Evolutionary conservation across 2,888 invertebrate species (phyloP), one percentile per base, ranked within the genome.

Genomic region (Drosophila histrio): DNA sequence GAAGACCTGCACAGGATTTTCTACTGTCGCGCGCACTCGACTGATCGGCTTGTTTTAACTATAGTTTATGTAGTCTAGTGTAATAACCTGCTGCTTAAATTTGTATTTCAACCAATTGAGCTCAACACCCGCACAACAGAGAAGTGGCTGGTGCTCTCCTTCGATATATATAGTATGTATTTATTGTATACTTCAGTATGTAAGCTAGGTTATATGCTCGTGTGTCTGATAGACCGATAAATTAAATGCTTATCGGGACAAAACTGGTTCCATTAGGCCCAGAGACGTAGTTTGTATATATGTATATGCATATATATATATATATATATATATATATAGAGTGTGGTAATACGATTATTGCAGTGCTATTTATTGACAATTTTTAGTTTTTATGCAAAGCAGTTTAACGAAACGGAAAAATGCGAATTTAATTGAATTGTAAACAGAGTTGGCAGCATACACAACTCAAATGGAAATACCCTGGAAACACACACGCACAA

Each of bases 231-330:
- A 65, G 77, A 62, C 56, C 80, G 74, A 84, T 81, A 87, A 87
- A 81, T 81, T 77, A 69, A 75, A 58, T 69, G 87, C 52, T 84
- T 81, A 81, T 86, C 88, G 59, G 41, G 19, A 1, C 43, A 30
- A 70, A 88, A 88, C 84, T 86, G 87, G 84, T 84, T 88, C 88
- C 87, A 84, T 84, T 88, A 88, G 82, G 59, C 47, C 43, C 38
- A 24, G 41, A 39, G 41, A 50, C 15, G 53, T 30, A 49, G 66
- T 26, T 11, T 7, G 43, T 9, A 26, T 6, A 43, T 43, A 43
- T 15, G n/a, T 32, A 43, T 32, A 13, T 57, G 28, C 58, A 28
- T 28, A 28, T 43, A 43, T 15, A 21, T 32, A 43, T 32, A 13
- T 57, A 34, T 60, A 28, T 28, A 28, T 19, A 46, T 41, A 57